These are phyloP conservation scores for Helicoverpa armigera DNA, from an alignment of 1,140 invertebrate genomes.

Conservation along the genomic window DNA sequence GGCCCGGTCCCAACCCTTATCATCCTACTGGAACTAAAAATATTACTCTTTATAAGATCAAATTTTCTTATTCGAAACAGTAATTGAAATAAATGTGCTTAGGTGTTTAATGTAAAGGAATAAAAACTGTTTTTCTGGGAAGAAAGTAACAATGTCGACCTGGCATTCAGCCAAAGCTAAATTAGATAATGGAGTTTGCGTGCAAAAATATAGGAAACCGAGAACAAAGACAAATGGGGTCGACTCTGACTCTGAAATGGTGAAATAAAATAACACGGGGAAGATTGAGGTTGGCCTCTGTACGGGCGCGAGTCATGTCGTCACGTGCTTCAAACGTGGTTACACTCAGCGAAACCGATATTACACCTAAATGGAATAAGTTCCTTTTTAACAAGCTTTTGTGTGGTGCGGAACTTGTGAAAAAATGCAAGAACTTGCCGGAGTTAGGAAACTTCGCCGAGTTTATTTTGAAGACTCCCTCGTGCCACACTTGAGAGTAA, in stretches of 20 bases:
- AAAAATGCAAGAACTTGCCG: conserved; percentile 45
- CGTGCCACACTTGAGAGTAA: conserved; percentile 43
- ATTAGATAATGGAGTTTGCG: conserved; percentile 87
- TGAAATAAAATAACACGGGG: conserved; percentile 81
- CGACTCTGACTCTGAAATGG: conserved; percentile 81
- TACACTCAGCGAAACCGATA: conserved; percentile 56
- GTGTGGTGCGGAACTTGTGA: conserved; percentile 39
- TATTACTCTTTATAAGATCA: conserved; percentile 50
- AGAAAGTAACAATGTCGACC: conserved; percentile 82
- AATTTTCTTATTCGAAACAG: conserved; percentile 49
- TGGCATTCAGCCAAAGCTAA: conserved; percentile 86
- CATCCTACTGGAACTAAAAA: conserved; percentile 32
- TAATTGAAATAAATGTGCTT: conserved; percentile 74
- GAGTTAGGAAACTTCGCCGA: conserved; percentile 45
- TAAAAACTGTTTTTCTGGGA: conserved; percentile 78
- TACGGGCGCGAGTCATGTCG: conserved; percentile 55
- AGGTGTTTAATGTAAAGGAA: conserved; percentile 80
- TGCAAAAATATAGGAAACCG: conserved; percentile 86
- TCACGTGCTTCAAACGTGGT: conserved; percentile 61
- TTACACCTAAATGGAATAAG: conserved; percentile 56
- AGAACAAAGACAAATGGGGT: conserved; percentile 86
- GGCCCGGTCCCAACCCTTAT: conserved; percentile 1
- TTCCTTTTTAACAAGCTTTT: conserved; percentile 55
- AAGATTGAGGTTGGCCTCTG: conserved; percentile 70
- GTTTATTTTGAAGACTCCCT: conserved; percentile 44